These are phyloP conservation scores for Lophochroa leadbeateri DNA, from an alignment of 2,113 vertebrate species.

Conservation along the genomic window DNA sequence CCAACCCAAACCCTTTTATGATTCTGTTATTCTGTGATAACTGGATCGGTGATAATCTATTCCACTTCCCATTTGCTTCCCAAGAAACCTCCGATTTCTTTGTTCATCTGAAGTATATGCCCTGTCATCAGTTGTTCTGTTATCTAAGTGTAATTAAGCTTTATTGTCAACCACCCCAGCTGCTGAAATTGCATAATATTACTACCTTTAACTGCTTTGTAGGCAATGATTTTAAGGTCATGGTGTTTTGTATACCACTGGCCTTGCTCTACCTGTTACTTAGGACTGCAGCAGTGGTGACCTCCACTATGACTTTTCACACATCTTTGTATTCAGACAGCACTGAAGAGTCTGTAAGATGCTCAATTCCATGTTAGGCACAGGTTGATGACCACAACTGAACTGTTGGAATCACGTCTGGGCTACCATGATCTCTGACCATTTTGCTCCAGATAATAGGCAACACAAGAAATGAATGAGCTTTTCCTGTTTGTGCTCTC, in stretches of 20 bases:
- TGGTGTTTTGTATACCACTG: not conserved
- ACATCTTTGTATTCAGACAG: not conserved
- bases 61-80: not conserved
- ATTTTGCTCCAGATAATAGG: fast-evolving
- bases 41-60: not conserved
- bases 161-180: not conserved
- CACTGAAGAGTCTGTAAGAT: not conserved
- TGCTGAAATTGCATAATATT: not conserved
- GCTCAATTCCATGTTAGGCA: not conserved
- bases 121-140: not conserved
- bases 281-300: not conserved
- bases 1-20: not conserved
- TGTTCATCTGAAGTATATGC: too few relatives aligned
- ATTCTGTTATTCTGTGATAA: not conserved
- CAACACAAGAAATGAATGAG: not conserved
- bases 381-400: not conserved
- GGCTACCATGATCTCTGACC: not conserved
- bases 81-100: not conserved
- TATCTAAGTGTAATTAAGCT: not conserved
- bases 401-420: not conserved
- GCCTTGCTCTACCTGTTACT: not conserved
- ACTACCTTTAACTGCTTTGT: not conserved
- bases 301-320: not conserved
- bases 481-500: not conserved
- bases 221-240: not conserved